A percentile compares a stretch with the other conserved stretches of the same genome.
Evolutionary conservation across 2,888 invertebrate genomes (phyloP).

Genomic region (Drosophila picticornis): DNA sequence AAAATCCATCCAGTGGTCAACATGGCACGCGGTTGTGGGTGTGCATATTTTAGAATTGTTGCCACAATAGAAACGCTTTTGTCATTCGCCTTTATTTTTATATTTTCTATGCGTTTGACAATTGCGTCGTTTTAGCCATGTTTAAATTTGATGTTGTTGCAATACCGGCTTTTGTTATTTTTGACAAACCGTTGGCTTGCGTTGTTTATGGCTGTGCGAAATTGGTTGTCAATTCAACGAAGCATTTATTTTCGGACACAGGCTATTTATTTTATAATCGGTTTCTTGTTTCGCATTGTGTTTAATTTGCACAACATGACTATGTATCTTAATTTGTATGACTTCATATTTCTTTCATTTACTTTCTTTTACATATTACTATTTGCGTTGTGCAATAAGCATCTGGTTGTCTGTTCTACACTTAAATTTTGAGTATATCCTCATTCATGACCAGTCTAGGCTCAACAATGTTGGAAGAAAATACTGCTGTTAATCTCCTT

Average conservation of each 20-base stretch:
- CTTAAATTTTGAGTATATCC: background rate
- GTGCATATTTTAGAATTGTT: constrained; percentile 6
- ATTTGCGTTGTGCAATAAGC: background rate
- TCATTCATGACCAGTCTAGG: background rate
- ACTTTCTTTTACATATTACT: background rate
- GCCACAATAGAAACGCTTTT: constrained; percentile 24
- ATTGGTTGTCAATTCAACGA: background rate
- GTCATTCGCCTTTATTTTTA: constrained; percentile 12
- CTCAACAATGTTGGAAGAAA: background rate
- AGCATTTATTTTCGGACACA: background rate
- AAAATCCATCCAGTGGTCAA: constrained; percentile 11
- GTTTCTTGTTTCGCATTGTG: background rate
- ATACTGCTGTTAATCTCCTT: background rate
- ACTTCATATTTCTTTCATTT: background rate
- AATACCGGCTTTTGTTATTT: constrained; percentile 25
- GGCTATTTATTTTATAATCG: background rate
- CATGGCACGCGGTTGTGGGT: constrained; percentile 7
- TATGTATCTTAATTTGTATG: background rate
- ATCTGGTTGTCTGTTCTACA: background rate
- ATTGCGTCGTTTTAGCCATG: constrained; percentile 4
- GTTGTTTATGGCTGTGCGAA: constrained; percentile 5
- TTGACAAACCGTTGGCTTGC: background rate
- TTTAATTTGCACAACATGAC: background rate
- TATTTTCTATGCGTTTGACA: constrained; percentile 11
- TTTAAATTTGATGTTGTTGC: constrained; percentile 21